phyloP scores from a whole-genome alignment of 1,140 invertebrate species.

The Idris sp. region DNA sequence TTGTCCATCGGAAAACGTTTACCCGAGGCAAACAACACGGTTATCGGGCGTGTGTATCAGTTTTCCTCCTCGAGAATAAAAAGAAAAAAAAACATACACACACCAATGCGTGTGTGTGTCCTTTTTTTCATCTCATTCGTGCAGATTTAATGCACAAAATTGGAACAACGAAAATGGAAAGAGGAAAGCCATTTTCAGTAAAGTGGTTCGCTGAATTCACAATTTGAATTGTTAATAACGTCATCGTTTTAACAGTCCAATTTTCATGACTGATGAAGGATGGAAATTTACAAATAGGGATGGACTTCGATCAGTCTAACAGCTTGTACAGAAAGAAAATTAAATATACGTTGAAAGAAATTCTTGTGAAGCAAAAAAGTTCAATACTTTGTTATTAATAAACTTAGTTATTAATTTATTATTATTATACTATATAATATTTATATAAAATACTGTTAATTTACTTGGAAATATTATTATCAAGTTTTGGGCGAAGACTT shows the following conservation, averaged over 20 bases:
- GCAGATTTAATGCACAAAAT: conserved; percentile 36
- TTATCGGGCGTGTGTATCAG: conserved; percentile 14
- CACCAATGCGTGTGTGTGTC: neutral
- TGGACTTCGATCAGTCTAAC: neutral
- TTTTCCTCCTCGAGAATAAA: too few relatives aligned
- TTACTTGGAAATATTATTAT: too few relatives aligned
- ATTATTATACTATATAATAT: too few relatives aligned
- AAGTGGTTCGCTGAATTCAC: conserved; percentile 24
- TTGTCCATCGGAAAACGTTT: conserved; percentile 37
- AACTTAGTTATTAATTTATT: too few relatives aligned
- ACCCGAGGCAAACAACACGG: conserved; percentile 17
- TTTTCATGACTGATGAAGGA: conserved; percentile 4
- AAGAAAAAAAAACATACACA: conserved; percentile 2
- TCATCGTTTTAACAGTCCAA: conserved; percentile 28
- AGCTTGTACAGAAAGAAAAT: too few relatives aligned
- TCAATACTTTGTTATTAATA: too few relatives aligned
- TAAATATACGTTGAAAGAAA: too few relatives aligned
- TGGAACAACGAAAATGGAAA: conserved; percentile 3
- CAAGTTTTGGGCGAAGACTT: too few relatives aligned
- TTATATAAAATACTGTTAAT: too few relatives aligned
- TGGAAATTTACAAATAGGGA: neutral
- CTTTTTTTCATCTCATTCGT: neutral
- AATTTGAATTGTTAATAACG: conserved; percentile 34
- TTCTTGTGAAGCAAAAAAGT: too few relatives aligned
- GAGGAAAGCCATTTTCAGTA: conserved; percentile 7